Evolutionary conservation across 2,113 vertebrate species (phyloP), one percentile per base, ranked within the genome.

Genomic region (Phasianus colchicus): DNA sequence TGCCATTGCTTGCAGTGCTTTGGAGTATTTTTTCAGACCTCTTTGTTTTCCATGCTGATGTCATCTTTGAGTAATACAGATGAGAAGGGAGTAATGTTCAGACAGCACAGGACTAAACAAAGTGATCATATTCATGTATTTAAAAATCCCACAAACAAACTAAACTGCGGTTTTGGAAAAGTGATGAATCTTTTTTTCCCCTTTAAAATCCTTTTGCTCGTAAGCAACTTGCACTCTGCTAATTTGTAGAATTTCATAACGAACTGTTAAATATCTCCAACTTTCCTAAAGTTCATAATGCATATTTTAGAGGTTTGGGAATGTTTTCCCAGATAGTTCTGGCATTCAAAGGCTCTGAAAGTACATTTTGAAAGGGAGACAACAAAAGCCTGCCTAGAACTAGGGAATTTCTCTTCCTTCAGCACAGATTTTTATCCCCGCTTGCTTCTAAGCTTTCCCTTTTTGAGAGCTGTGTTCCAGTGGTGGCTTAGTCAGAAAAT

Each of bases 401-500:
- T 13, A 34, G 50, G 64, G n/a, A 90, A 50, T 73, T 16, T 67
- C 11, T 57, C 42, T 78, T 34, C 25, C 24, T 47, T 29, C 34
- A 83, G 38, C 19, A 47, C 69, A 50, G 70, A 30, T 69, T 72
- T 72, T 50, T 60, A 11, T 95, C 52, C n/a, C 67, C 5, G 9
- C 32, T 57, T 64, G 36, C 67, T 95, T 50, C 60, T 55, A 36
- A 90, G 67, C 52, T 76, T 71, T 93, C 38, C 29, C n/a, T 86
- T 72, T 73, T 50, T 55, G 73, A 89, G 84, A 87, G 32, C 66
- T 83, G 63, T 45, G 8, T 85, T 85, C 38, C 38, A 10, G 60
- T 65, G 74, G 7, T 79, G 83, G 86, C 88, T 94, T 85, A 73
- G 60, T 69, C 86, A 77, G 70, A 13, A 95, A 94, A 81, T 86